phyloP scores from a whole-genome alignment of 2,888 invertebrate species.

The Neoaliturus tenellus region DNA sequence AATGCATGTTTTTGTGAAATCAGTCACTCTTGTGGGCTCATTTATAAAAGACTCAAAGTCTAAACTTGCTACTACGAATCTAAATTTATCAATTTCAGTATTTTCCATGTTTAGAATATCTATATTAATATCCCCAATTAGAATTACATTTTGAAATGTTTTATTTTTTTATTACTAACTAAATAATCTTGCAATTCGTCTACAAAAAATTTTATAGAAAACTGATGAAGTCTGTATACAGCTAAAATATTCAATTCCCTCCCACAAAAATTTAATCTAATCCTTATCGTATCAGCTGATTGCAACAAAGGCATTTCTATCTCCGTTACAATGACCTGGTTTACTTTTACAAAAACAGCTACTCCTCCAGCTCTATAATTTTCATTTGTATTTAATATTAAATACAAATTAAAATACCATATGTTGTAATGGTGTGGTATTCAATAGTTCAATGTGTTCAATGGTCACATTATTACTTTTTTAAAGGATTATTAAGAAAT shows the following conservation, averaged over 20 bases:
- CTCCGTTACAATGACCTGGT: background rate
- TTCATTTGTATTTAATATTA: background rate
- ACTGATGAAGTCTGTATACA: background rate
- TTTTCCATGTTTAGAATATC: background rate
- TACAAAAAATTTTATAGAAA: background rate
- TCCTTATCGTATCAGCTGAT: background rate
- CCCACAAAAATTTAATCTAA: background rate
- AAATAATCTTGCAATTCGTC: constrained; percentile 8
- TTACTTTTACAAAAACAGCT: background rate
- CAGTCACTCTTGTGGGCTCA: background rate
- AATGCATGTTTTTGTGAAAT: background rate
- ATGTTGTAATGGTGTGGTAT: too few relatives aligned
- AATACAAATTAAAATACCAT: background rate
- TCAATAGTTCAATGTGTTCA: too few relatives aligned
- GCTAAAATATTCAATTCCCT: background rate
- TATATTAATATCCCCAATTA: background rate
- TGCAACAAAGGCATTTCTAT: background rate
- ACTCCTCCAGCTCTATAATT: background rate
- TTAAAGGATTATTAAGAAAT: too few relatives aligned
- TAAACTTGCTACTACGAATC: background rate
- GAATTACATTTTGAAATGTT: background rate
- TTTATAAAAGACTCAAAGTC: background rate
- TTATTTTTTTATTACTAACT: background rate
- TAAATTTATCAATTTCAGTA: background rate
- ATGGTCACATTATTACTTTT: too few relatives aligned